phyloP scores from a whole-genome alignment of 2,797 vertebrate genomes.

The Platyrinchus mystaceus region DNA sequence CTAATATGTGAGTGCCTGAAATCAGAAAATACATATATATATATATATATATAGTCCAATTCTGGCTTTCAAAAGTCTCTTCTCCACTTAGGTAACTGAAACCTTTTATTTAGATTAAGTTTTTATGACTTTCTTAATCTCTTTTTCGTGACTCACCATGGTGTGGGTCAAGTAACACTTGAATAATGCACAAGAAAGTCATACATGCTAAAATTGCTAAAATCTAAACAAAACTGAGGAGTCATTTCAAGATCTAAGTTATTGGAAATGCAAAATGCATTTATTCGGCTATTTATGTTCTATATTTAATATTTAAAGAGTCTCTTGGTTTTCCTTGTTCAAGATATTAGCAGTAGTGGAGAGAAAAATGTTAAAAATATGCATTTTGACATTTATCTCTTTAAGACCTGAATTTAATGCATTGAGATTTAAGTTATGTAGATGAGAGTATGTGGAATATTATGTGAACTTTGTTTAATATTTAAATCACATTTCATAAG shows the following conservation, averaged over 20 bases:
- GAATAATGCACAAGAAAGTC: neutral
- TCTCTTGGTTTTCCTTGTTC: conserved; percentile 49
- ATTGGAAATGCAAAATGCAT: neutral
- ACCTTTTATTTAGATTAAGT: conserved; percentile 6
- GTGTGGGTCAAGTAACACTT: neutral
- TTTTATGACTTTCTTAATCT: conserved; percentile 44
- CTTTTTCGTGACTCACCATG: neutral
- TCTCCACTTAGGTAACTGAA: neutral
- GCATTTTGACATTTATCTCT: conserved; percentile 65
- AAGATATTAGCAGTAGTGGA: conserved; percentile 31
- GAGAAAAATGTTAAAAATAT: conserved; percentile 62
- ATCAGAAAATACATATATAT: neutral
- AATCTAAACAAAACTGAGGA: conserved; percentile 25
- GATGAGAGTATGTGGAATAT: conserved; percentile 59
- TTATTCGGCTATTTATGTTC: conserved; percentile 34
- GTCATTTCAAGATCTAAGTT: neutral
- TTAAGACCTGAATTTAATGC: conserved; percentile 49
- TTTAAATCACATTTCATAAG: conserved; percentile 69
- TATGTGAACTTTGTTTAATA: conserved; percentile 72
- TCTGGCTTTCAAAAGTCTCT: conserved; percentile 14
- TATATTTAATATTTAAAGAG: conserved; percentile 48
- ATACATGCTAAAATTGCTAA: neutral
- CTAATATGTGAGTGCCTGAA: neutral
- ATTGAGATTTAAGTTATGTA: conserved; percentile 62
- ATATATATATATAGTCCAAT: neutral